phyloP scores from a whole-genome alignment of 1,140 invertebrate species.

The Dreissena polymorpha region DNA sequence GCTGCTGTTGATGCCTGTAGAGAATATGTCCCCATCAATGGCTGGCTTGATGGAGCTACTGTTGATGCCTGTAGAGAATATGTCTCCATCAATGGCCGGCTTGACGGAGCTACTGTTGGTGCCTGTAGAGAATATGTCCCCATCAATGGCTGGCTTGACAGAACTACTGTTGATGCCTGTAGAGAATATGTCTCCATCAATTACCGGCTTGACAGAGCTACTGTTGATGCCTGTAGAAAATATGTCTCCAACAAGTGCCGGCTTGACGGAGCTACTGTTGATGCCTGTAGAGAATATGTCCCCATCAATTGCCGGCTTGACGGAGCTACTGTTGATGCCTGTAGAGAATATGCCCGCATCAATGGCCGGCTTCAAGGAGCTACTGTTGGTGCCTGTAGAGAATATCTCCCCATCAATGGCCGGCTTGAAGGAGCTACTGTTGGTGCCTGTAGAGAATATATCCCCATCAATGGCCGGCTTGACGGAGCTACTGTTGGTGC shows the following conservation, averaged over 20 bases:
- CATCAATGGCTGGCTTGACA: slow-evolving; percentile 13
- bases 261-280: too few relatives aligned
- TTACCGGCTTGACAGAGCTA: not conserved
- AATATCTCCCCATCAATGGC: slow-evolving; percentile 54
- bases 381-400: slow-evolving; percentile 24
- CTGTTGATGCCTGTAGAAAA: too few relatives aligned
- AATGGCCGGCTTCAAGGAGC: not conserved
- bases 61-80: too few relatives aligned
- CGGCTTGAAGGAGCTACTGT: not conserved
- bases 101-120: slow-evolving; percentile 4
- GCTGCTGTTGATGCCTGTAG: slow-evolving; percentile 27
- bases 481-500: too few relatives aligned
- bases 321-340: not conserved
- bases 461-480: slow-evolving; percentile 43
- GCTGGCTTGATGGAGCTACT: too few relatives aligned
- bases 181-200: slow-evolving; percentile 58
- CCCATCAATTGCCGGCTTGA: slow-evolving; percentile 24
- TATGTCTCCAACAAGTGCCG: slow-evolving; percentile 36
- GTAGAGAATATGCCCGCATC: slow-evolving; percentile 58
- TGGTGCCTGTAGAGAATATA: slow-evolving; percentile 49
- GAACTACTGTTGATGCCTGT: not conserved
- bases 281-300: slow-evolving; percentile 52
- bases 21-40: slow-evolving; percentile 61
- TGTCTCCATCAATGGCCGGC: slow-evolving; percentile 41
- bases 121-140: slow-evolving; percentile 53